Conservation (phyloP, 1,140 invertebrate species). For the Bombus turneri region DNA sequence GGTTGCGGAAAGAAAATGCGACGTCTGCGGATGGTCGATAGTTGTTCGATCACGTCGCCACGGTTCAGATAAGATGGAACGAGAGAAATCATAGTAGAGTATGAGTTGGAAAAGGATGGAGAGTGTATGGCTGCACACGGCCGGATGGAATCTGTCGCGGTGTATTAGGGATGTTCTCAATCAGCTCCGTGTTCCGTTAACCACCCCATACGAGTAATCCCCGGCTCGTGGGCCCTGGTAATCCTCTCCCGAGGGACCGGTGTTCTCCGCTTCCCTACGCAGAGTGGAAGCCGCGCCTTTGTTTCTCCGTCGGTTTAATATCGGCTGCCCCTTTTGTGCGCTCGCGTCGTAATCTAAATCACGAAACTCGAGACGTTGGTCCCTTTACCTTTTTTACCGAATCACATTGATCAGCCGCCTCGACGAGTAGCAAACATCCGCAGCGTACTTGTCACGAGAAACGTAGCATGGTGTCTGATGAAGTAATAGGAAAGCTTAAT, state of each 20-base stretch:
- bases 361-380: constrained; percentile 60
- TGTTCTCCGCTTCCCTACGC: constrained; percentile 40
- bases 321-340: constrained; percentile 55
- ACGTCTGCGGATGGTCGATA: constrained; percentile 32
- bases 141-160: constrained; percentile 81
- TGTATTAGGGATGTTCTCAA: constrained; percentile 82
- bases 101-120: constrained; percentile 16
- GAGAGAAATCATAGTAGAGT: constrained; percentile 29
- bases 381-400: constrained; percentile 6
- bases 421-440: not conserved
- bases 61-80: not conserved
- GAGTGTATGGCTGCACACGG: constrained; percentile 75
- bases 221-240: constrained; percentile 66
- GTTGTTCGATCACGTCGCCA: constrained; percentile 24
- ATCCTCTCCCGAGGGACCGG: constrained; percentile 71
- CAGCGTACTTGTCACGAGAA: too few species aligned
- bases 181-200: constrained; percentile 78
- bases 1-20: constrained; percentile 34
- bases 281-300: constrained; percentile 61
- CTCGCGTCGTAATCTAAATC: constrained; percentile 55
- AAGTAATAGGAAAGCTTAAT: too few species aligned
- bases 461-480: too few species aligned
- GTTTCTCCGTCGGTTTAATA: constrained; percentile 71
- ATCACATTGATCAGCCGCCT: constrained; percentile 33
- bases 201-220: constrained; percentile 77